These are phyloP conservation scores for Metaphire vulgaris DNA, from an alignment of 1,140 invertebrate genomes.

Conservation along the genomic window DNA sequence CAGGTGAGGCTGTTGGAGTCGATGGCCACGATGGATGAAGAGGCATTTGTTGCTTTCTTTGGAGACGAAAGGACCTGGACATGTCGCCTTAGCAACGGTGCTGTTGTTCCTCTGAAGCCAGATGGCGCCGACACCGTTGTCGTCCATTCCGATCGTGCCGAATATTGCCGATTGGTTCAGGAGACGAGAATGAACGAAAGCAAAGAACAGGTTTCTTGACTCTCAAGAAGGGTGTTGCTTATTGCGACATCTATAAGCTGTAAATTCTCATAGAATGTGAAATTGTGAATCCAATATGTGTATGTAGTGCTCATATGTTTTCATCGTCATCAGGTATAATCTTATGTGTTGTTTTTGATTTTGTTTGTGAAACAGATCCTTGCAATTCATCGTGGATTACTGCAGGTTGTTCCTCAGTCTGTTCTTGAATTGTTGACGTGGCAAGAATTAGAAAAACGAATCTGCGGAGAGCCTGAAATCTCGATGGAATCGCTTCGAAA, in stretches of 20 bases:
- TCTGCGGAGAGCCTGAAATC: slow-evolving; percentile 50
- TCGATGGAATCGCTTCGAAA: slow-evolving; percentile 45
- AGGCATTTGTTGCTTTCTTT: slow-evolving; percentile 37
- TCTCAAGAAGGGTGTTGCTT: too few relatives aligned
- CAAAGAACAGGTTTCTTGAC: slow-evolving; percentile 42
- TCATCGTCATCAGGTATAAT: too few relatives aligned
- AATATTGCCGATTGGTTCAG: slow-evolving; percentile 44
- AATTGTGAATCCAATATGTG: too few relatives aligned
- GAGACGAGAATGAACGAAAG: slow-evolving; percentile 44
- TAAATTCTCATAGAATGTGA: too few relatives aligned
- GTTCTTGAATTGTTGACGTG: slow-evolving; percentile 49
- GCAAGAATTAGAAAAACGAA: slow-evolving; percentile 49
- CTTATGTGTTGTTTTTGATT: too few relatives aligned
- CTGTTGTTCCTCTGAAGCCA: slow-evolving; percentile 35
- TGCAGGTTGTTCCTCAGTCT: slow-evolving; percentile 48
- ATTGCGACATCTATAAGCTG: too few relatives aligned
- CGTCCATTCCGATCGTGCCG: slow-evolving; percentile 41
- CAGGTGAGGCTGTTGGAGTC: neutral
- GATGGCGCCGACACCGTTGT: slow-evolving; percentile 35
- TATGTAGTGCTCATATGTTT: too few relatives aligned
- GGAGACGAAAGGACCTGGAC: slow-evolving; percentile 43
- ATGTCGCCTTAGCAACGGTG: slow-evolving; percentile 45
- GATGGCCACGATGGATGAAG: slow-evolving; percentile 43
- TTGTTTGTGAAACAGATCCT: slow-evolving; percentile 36
- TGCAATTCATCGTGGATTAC: slow-evolving; percentile 43